Evolutionary conservation across 2,797 vertebrate genomes (phyloP).

Genomic region (Acipenser transmontanus): DNA sequence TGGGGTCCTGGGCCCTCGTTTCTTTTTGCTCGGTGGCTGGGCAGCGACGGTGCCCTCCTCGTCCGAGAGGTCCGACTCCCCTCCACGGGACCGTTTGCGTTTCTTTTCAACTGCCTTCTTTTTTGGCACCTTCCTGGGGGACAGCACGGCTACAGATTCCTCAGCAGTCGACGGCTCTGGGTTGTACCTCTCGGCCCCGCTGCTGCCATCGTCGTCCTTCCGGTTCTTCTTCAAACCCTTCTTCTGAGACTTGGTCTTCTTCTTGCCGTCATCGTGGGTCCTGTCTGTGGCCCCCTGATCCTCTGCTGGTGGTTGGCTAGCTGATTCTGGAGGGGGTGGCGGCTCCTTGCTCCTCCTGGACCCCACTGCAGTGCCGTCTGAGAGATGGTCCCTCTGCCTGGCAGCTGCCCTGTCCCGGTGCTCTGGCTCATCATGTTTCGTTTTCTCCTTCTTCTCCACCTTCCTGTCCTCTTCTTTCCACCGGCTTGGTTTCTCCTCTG

Average conservation of each 20-base stretch:
- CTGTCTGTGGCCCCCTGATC: constrained; percentile 50
- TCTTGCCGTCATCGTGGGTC: constrained; percentile 78
- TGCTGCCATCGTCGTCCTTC: constrained; percentile 72
- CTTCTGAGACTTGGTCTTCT: constrained; percentile 79
- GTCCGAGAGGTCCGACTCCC: constrained; percentile 85
- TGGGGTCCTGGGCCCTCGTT: constrained; percentile 84
- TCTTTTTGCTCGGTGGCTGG: constrained; percentile 72
- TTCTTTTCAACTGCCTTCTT: constrained; percentile 84
- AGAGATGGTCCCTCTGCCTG: constrained; percentile 53
- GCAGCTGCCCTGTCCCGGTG: constrained; percentile 47
- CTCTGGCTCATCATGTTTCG: constrained; percentile 78
- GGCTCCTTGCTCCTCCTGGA: constrained; percentile 44
- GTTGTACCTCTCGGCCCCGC: constrained; percentile 55
- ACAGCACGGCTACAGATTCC: constrained; percentile 57
- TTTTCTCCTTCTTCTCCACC: constrained; percentile 73
- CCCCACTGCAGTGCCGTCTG: constrained; percentile 44
- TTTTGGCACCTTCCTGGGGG: constrained; percentile 79
- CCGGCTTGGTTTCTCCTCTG: constrained; percentile 72
- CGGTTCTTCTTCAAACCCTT: constrained; percentile 82
- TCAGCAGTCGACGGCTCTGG: constrained; percentile 56
- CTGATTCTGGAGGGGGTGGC: constrained; percentile 32
- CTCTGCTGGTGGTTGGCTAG: constrained; percentile 36
- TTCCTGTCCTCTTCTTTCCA: constrained; percentile 95
- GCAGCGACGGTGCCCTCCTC: constrained; percentile 55
- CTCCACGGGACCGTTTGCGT: constrained; percentile 75